These are phyloP conservation scores for Chloropsis hardwickii DNA, from an alignment of 2,113 vertebrate genomes.

Conservation along the genomic window DNA sequence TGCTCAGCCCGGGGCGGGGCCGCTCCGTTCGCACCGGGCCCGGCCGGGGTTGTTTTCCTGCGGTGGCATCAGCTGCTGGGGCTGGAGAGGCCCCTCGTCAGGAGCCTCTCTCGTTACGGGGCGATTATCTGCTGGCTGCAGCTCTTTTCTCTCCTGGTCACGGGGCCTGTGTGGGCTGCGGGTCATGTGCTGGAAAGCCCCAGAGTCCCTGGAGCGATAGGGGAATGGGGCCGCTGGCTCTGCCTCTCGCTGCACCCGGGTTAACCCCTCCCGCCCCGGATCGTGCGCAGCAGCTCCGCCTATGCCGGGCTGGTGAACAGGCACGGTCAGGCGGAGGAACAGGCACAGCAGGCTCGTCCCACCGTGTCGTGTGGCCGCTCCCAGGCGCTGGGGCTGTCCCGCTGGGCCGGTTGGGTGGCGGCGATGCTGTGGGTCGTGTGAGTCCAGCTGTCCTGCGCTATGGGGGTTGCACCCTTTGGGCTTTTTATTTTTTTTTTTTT, in stretches of 20 bases:
- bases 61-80: not conserved
- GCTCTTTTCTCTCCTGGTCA: not conserved
- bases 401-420: not conserved
- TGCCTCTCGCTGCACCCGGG: not conserved
- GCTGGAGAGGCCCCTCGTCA: not conserved
- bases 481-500: not conserved
- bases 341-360: not conserved
- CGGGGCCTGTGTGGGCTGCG: conserved; percentile 6
- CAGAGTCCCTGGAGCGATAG: not conserved
- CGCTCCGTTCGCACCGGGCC: not conserved
- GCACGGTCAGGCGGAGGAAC: not conserved
- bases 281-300: not conserved
- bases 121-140: conserved; percentile 50
- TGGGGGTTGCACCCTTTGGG: not conserved
- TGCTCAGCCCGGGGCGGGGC: not conserved
- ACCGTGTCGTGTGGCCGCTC: not conserved
- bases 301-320: not conserved
- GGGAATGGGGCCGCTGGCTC: not conserved
- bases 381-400: not conserved
- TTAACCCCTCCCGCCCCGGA: not conserved
- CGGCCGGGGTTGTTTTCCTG: not conserved
- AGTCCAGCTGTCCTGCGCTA: rapidly evolving
- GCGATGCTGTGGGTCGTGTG: not conserved
- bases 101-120: not conserved
- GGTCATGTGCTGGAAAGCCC: conserved; percentile 23